Evolutionary conservation across 2,113 vertebrate species (phyloP).

Genomic region (Scatophagus argus): DNA sequence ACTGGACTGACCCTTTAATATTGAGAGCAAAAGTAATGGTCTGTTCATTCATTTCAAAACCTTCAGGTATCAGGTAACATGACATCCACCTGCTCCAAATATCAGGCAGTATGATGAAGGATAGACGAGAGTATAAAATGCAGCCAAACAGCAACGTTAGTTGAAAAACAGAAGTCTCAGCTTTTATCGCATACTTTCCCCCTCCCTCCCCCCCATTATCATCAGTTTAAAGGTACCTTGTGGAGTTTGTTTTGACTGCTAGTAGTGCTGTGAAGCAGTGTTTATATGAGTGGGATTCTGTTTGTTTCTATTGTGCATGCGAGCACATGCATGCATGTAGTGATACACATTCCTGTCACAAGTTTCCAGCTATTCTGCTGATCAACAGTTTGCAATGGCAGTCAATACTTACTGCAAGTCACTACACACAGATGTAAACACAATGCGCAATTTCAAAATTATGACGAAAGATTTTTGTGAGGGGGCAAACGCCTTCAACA

Average conservation of each 20-base stretch:
- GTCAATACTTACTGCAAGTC: background rate
- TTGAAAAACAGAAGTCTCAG: background rate
- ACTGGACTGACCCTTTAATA: background rate
- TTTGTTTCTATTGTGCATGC: background rate
- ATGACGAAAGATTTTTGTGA: background rate
- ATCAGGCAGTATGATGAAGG: background rate
- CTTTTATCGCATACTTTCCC: no score
- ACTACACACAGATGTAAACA: background rate
- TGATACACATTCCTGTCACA: background rate
- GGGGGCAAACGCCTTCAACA: background rate
- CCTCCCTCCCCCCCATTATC: no score
- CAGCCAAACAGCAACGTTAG: background rate
- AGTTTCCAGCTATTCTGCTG: background rate
- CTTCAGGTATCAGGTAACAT: background rate
- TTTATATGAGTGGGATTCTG: background rate
- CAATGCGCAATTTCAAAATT: slow-evolving; percentile 8
- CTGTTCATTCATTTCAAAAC: background rate
- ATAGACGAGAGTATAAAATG: no score
- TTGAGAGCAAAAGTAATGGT: background rate
- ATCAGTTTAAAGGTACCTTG: background rate
- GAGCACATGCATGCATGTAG: background rate
- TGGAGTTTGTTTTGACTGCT: background rate
- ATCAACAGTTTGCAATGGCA: background rate
- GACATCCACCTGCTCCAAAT: background rate
- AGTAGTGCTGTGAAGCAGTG: no score